Evolutionary conservation across 2,113 vertebrate genomes (phyloP).

Genomic region (Brachypteracias leptosomus): DNA sequence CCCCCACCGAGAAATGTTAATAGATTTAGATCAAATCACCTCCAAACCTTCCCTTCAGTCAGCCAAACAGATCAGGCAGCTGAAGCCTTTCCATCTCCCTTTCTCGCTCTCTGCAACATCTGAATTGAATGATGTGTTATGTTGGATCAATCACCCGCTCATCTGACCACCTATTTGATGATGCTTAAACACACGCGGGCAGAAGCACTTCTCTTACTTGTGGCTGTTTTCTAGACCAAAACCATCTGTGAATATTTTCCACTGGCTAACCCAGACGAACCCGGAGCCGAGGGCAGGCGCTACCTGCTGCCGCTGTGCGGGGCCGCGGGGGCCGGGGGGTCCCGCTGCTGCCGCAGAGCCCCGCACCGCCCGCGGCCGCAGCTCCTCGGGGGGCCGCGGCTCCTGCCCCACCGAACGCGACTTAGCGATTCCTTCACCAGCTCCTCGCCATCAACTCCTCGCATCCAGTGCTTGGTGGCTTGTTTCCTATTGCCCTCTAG

Average conservation of each 20-base stretch:
- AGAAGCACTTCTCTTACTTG: background rate
- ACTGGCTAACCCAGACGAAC: background rate
- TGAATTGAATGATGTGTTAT: background rate
- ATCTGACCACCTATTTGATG: constrained; percentile 3
- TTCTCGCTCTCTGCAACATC: background rate
- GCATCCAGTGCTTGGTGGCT: background rate
- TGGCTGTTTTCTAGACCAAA: background rate
- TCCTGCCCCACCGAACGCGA: background rate
- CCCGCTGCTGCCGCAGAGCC: background rate
- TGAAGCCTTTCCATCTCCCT: background rate
- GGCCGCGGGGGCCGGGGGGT: background rate
- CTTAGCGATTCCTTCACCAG: fast-evolving
- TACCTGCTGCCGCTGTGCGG: background rate
- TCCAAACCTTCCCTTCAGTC: background rate
- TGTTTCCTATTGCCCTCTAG: constrained; percentile 57
- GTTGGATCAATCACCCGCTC: background rate
- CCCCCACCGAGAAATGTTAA: background rate
- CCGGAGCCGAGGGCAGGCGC: background rate
- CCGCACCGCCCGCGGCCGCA: no score
- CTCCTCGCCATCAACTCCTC: background rate
- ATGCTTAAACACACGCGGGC: background rate
- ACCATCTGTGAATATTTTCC: background rate
- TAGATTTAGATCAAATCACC: constrained; percentile 8
- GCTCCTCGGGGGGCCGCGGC: background rate
- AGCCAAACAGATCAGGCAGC: background rate